A percentile compares a stretch with the other conserved stretches of the same genome.
Conservation (phyloP, 1,140 invertebrate genomes). For the Penaeus chinensis region DNA sequence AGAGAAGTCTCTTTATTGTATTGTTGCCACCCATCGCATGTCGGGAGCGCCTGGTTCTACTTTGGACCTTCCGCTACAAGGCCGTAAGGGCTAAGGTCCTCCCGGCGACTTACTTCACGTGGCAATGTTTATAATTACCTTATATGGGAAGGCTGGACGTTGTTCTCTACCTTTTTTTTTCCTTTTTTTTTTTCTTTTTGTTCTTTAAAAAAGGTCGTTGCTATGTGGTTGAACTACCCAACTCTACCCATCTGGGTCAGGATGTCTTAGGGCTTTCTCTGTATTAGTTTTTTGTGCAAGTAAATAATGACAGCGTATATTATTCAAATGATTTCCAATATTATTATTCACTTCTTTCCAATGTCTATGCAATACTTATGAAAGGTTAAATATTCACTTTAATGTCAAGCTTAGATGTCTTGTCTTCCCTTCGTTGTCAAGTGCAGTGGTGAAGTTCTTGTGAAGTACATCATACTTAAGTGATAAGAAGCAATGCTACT, state of each 20-base stretch:
- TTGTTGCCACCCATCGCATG: not conserved
- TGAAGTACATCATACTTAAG: conserved; percentile 41
- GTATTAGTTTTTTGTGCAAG: conserved; percentile 54
- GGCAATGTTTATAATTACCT: conserved; percentile 30
- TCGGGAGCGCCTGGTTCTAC: not conserved
- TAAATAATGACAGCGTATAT: conserved; percentile 40
- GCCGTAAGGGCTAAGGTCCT: conserved; percentile 43
- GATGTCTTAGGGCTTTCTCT: conserved; percentile 50
- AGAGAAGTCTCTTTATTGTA: conserved; percentile 28
- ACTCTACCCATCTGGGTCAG: conserved; percentile 4
- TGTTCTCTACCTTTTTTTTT: conserved; percentile 3
- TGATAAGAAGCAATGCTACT: conserved; percentile 41
- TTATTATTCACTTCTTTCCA: conserved; percentile 58
- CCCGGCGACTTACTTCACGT: conserved; percentile 11
- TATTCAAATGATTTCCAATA: conserved; percentile 33
- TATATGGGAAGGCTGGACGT: conserved; percentile 46
- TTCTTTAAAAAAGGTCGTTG: conserved; percentile 26
- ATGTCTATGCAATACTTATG: conserved; percentile 59
- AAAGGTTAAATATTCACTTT: conserved; percentile 58
- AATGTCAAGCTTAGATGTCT: conserved; percentile 57
- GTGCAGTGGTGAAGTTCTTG: conserved; percentile 59
- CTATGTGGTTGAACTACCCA: conserved; percentile 23
- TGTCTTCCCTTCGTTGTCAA: conserved; percentile 59
- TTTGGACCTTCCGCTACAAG: conserved; percentile 36
- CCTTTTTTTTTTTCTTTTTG: conserved; percentile 28